Base-by-base conservation (phyloP, 2,797 vertebrate genomes). In the Pangasius larnaudii region DNA sequence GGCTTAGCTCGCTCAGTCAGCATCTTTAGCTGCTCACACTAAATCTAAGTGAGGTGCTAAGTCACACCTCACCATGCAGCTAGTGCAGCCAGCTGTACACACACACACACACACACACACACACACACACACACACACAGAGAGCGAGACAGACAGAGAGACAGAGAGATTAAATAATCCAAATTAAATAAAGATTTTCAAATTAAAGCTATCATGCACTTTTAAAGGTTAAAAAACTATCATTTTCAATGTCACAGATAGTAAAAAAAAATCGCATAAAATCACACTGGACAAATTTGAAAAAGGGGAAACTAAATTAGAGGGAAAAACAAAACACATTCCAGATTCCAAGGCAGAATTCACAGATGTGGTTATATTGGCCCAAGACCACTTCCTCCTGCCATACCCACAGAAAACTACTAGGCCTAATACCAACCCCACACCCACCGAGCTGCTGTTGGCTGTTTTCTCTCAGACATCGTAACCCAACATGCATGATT, bases 401-500 rank as follows among this genome's bases (percentile, higher is more conserved):
- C 46, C 51, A 22, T 79, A 10, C 30, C 11, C 86, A 84, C 13
- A 53, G 24, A 56, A 51, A 82, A 19, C 59, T 82, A 27, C n/a
- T 18, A 46, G 8, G 39, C 14, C 61, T 10, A 65, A 63, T 63
- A 46, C 36, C 59, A 46, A 65, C 39, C 59, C 18, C 27, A 18
- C 3, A 3, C 16, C 27, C 59, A 13, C 27, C 3, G 53, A 33
- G 14, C 51, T 77, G 4, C 51, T 83, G 78, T 81, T 65, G n/a
- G 11, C 51, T 83, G 84, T 85, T 77, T 92, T 92, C 91, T 93
- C 84, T 1, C 90, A 51, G 71, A 53, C 75, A 27, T 67, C 33
- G 36, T 61, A 77, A 63, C 30, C 71, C 89, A 84, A 83, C 94
- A 96, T 97, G 92, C 95, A 96, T 97, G 95, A 97, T 96, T 96